Percentiles rank a stretch among this genome's conserved stretches.
Conservation (phyloP, 2,113 vertebrate genomes). For the Hydropotes inermis region DNA sequence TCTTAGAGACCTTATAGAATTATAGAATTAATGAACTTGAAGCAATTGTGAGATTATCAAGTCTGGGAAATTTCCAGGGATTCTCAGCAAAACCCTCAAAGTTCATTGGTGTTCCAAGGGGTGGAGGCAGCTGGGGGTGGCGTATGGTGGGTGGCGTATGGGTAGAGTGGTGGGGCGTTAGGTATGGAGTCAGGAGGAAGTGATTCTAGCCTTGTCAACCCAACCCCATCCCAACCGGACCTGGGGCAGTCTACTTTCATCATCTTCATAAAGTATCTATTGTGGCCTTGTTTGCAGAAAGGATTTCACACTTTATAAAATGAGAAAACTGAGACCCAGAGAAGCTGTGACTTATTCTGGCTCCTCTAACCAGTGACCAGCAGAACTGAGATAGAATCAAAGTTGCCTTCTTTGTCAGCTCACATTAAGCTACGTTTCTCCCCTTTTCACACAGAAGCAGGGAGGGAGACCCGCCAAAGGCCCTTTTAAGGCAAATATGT, state of each 20-base stretch:
- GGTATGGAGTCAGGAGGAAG: not conserved
- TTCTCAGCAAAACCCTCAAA: not conserved
- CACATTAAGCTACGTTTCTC: not conserved
- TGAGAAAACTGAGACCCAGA: not conserved
- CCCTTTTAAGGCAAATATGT: not conserved
- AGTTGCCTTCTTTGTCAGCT: not conserved
- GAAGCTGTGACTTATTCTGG: not conserved
- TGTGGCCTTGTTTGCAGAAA: not conserved
- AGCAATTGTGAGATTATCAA: not conserved
- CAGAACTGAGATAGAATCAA: not conserved
- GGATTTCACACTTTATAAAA: not conserved
- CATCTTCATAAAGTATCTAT: not conserved
- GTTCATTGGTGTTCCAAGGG: not conserved
- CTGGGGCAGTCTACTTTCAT: not conserved
- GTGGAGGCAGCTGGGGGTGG: not conserved
- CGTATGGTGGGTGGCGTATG: fast-evolving
- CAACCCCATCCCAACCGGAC: not conserved
- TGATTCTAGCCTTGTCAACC: not conserved
- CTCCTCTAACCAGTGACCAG: not conserved
- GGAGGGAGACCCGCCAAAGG: not conserved
- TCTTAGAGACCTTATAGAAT: not conserved
- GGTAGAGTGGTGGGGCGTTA: not conserved
- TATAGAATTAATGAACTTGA: not conserved
- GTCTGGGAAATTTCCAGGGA: not conserved
- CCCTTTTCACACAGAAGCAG: not conserved